Conservation (phyloP, 2,113 vertebrate species). For the Apeltes quadracus region DNA sequence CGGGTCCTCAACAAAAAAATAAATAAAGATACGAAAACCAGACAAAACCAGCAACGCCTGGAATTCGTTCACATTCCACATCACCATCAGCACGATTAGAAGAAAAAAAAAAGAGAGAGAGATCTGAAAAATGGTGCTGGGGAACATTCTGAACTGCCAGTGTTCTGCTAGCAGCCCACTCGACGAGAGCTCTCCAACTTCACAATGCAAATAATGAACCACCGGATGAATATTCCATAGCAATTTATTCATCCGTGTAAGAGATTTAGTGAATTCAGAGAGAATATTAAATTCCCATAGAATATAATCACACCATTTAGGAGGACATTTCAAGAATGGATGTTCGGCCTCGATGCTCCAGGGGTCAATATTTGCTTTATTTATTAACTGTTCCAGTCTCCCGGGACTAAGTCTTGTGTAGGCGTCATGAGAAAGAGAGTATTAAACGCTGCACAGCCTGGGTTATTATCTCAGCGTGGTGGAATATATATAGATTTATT, state of each 20-base stretch:
- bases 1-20: neutral
- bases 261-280: constrained; percentile 22
- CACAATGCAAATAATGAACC: constrained; percentile 21
- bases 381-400: neutral
- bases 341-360: neutral
- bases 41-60: constrained; percentile 9
- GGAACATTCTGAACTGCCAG: constrained; percentile 29
- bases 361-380: constrained; percentile 17
- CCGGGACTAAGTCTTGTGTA: neutral
- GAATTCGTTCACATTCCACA: constrained; percentile 23
- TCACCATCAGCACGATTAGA: constrained; percentile 15
- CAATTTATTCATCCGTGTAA: neutral
- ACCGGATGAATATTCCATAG: constrained; percentile 14
- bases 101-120: neutral
- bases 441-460: neutral
- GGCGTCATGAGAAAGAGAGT: neutral
- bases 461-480: constrained; percentile 10
- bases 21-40: constrained; percentile 23
- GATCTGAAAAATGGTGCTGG: constrained; percentile 16
- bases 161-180: constrained; percentile 16
- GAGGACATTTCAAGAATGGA: neutral
- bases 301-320: constrained; percentile 16
- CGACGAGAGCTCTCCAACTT: constrained; percentile 4
- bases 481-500: constrained; percentile 7
- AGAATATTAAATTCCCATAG: neutral